Base-by-base conservation (phyloP, 2,113 vertebrate species). In the Baryphthengus martii region DNA sequence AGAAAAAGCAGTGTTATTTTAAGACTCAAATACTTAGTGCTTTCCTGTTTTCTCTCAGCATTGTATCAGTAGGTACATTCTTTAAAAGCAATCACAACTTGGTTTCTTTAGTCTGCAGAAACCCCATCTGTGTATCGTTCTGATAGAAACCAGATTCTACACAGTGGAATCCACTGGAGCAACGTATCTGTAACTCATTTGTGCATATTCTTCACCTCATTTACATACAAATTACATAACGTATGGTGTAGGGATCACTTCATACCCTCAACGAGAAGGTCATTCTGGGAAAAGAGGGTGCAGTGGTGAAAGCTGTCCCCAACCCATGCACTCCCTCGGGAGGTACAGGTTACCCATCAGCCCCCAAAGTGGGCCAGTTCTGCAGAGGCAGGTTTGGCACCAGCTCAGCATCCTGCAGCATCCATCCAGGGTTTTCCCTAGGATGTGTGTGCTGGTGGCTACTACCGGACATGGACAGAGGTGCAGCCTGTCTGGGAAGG, bases 61-160 rank as follows among this genome's bases (percentile, higher is more conserved):
- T 92, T 95, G 91, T 95, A 96, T 92, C 85, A 92, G 93, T 97
- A 95, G 92, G 93, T 94, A 68, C 95, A 85, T 96, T 96, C 89
- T 94, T 96, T 85, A 74, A 79, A 92, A 90, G 74, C 75, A 91
- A 89, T 87, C 66, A 85, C 93, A 84, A 89, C 63, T 89, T 85
- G 67, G 35, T 92, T 84, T 94, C 85, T 94, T 94, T 86, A 88
- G 56, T 77, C 72, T 91, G 85, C 89, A 91, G 84, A 88, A 96
- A 78, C 61, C 55, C 85, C 86, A 72, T 92, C 72, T 85, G 74
- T 71, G 47, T 3, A 50, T 5, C 50, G 66, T 87, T 79, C 45
- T 97, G 96, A 95, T 37, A 70, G 95, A 94, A 97, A 90, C 61
- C 95, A 95, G 94, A 93, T 79, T 68, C 87, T 20, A 52, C 78